Percentiles rank a stretch among this genome's conserved stretches.
Conservation (phyloP, 2,888 invertebrate species). For the Ichneumoninae sp. region DNA sequence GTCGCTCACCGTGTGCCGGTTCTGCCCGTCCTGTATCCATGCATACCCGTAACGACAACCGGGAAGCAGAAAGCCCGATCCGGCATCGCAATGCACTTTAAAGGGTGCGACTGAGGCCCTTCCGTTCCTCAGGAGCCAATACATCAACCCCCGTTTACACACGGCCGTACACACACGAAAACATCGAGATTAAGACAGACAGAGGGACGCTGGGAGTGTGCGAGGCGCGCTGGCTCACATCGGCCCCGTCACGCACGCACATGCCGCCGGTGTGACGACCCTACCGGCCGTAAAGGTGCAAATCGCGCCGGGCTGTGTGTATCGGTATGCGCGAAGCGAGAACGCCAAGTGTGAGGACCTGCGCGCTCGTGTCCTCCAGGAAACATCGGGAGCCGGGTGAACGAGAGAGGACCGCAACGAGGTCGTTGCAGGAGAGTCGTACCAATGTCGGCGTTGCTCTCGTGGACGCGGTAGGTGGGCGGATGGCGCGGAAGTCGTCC, state of each 20-base stretch:
- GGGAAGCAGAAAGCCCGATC: neutral
- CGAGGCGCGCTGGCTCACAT: slow-evolving; percentile 16
- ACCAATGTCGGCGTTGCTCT: slow-evolving; percentile 4
- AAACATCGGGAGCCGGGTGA: slow-evolving; percentile 29
- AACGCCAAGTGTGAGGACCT: slow-evolving; percentile 43
- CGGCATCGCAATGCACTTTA: neutral
- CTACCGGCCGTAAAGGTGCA: slow-evolving; percentile 43
- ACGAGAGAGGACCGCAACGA: slow-evolving; percentile 45
- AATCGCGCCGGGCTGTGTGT: slow-evolving; percentile 22
- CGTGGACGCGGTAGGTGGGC: slow-evolving; percentile 3
- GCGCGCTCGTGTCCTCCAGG: slow-evolving; percentile 28
- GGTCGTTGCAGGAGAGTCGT: slow-evolving; percentile 25
- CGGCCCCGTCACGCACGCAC: slow-evolving; percentile 14
- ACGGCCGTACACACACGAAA: slow-evolving; percentile 20
- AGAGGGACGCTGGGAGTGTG: slow-evolving; percentile 22
- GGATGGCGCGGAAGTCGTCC: slow-evolving; percentile 70
- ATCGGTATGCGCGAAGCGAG: slow-evolving; percentile 22
- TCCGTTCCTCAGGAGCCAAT: neutral
- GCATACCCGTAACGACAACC: slow-evolving; percentile 34
- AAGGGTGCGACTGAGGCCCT: neutral
- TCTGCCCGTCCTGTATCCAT: slow-evolving; percentile 27
- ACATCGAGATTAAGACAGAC: slow-evolving; percentile 31
- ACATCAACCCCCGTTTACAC: slow-evolving; percentile 43
- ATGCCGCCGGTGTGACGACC: slow-evolving; percentile 17
- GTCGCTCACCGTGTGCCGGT: slow-evolving; percentile 46